Percentiles rank a stretch among this genome's conserved stretches.
These are phyloP conservation scores for Melospiza melodia DNA, from an alignment of 2,113 vertebrate species.

Conservation along the genomic window DNA sequence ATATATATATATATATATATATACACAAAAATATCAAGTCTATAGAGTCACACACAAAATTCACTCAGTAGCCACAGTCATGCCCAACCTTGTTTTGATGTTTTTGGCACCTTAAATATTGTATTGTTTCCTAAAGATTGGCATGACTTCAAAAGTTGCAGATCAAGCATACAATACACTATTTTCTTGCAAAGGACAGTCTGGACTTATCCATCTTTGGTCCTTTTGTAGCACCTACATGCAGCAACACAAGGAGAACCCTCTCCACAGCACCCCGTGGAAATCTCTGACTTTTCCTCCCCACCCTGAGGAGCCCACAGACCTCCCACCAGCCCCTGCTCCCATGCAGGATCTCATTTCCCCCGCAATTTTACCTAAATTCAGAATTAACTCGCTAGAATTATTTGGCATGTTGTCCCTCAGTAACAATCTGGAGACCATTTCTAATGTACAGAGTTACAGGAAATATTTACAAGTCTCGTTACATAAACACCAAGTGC, in stretches of 20 bases:
- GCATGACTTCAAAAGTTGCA: neutral
- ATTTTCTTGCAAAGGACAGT: neutral
- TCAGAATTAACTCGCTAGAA: neutral
- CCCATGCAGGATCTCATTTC: neutral
- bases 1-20: accelerated
- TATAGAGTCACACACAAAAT: neutral
- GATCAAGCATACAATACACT: neutral
- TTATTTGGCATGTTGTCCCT: neutral
- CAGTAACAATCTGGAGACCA: neutral
- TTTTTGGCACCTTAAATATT: neutral
- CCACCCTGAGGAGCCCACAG: neutral
- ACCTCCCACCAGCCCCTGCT: neutral
- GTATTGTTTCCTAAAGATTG: neutral
- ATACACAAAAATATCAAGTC: neutral
- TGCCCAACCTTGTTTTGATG: neutral
- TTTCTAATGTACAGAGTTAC: neutral
- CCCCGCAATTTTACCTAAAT: neutral
- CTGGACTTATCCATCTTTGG: neutral
- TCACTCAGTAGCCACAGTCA: neutral
- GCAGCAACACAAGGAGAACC: neutral
- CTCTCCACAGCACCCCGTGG: neutral
- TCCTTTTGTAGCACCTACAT: neutral
- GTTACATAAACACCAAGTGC: neutral
- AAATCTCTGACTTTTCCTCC: neutral
- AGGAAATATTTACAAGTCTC: neutral